Percentiles rank a stretch among this genome's conserved stretches.
These are phyloP conservation scores for Leistus spinibarbis DNA, from an alignment of 2,888 invertebrate species.

Conservation along the genomic window DNA sequence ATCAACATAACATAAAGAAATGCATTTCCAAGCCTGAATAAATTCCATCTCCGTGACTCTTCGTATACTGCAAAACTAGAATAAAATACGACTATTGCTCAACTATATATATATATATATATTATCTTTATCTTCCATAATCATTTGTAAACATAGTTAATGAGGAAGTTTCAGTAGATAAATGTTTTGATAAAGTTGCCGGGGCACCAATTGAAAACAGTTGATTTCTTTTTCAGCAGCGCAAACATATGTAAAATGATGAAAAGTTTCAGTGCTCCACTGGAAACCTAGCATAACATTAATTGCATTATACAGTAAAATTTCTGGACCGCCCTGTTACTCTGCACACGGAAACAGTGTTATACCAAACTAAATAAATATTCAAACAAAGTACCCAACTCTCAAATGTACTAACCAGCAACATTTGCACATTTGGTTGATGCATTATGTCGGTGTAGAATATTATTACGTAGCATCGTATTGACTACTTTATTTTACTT, in stretches of 20 bases:
- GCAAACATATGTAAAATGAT: conserved; percentile 27
- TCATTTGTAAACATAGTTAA: not conserved
- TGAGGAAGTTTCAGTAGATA: not conserved
- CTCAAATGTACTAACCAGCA: not conserved
- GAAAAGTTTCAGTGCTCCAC: conserved; percentile 18
- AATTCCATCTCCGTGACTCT: too few relatives aligned
- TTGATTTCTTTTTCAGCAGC: not conserved
- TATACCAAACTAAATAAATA: conserved; percentile 30
- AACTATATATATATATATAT: not conserved
- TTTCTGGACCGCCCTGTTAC: conserved; percentile 5
- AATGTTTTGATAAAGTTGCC: not conserved
- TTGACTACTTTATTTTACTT: too few relatives aligned
- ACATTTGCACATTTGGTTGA: not conserved
- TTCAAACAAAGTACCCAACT: conserved; percentile 17
- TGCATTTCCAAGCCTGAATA: too few relatives aligned
- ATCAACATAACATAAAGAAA: too few relatives aligned
- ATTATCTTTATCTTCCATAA: not conserved
- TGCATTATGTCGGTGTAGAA: not conserved
- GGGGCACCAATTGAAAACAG: not conserved
- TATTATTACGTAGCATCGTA: too few relatives aligned
- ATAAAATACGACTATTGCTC: too few relatives aligned
- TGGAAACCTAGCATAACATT: conserved; percentile 6
- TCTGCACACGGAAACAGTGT: not conserved
- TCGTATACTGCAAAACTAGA: too few relatives aligned
- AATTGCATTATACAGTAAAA: conserved; percentile 30